Evolutionary conservation across 2,797 vertebrate genomes (phyloP).

Genomic region (Holocentrus rufus): DNA sequence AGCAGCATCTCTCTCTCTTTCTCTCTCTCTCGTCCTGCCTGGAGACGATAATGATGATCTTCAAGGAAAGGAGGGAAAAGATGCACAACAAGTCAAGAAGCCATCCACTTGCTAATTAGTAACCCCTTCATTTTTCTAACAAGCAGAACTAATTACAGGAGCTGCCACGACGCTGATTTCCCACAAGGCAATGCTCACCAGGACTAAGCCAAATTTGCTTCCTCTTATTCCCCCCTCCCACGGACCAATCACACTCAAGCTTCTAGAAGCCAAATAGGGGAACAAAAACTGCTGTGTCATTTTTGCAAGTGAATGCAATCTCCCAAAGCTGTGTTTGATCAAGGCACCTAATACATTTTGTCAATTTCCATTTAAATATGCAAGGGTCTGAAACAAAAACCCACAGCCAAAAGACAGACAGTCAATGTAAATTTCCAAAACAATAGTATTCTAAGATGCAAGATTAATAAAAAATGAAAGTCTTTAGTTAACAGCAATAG

Average conservation of each 20-base stretch:
- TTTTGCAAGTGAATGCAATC: constrained; percentile 51
- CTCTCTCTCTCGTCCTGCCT: constrained; percentile 45
- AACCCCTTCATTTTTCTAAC: constrained; percentile 84
- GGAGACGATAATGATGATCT: constrained; percentile 76
- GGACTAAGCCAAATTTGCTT: constrained; percentile 71
- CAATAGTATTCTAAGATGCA: background rate
- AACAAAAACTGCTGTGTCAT: constrained; percentile 70
- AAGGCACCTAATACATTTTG: constrained; percentile 4
- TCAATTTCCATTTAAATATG: background rate
- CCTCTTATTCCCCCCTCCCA: constrained; percentile 44
- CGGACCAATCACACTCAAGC: constrained; percentile 63
- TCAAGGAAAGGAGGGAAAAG: constrained; percentile 71
- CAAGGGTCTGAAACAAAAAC: background rate
- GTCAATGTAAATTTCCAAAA: background rate
- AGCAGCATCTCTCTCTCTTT: constrained; percentile 15
- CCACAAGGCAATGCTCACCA: constrained; percentile 76
- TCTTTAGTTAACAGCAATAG: background rate
- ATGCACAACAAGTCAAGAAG: constrained; percentile 80
- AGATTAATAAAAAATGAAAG: background rate
- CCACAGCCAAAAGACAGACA: background rate
- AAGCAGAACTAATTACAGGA: constrained; percentile 87
- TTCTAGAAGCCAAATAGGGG: constrained; percentile 54
- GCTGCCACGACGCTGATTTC: constrained; percentile 81
- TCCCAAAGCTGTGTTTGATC: constrained; percentile 41
- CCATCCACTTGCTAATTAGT: constrained; percentile 83